Base-by-base conservation (phyloP, 2,888 invertebrate species). In the Bembecia ichneumoniformis region DNA sequence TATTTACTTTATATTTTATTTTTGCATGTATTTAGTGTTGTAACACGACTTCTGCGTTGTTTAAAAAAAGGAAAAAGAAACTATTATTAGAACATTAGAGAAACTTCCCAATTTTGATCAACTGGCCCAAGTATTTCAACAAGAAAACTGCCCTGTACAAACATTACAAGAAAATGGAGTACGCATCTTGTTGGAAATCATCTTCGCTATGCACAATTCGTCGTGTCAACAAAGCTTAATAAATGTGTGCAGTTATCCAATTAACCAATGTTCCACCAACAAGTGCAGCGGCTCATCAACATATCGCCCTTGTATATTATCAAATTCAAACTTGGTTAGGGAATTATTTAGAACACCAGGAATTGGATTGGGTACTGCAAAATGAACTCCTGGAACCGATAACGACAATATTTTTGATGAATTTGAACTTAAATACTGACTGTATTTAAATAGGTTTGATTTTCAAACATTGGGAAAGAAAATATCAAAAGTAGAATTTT, bases 221-320 rank as follows among this genome's bases (percentile, higher is more conserved):
- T 67, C 54, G 66, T 66, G 53, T 64, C 51, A 49, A 66, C 66
- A 54, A 67, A 59, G 58, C 56, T 63, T 3, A 62, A 66, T 60
- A 69, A 61, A 68, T 62, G 64, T 60, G 64, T 70, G 48, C 60
- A 68, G 50, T 51, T 71, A 46, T 68, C 67, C 55, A n/a, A n/a
- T n/a, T n/a, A n/a, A n/a, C n/a, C n/a, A 57, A 47, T 55, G 55
- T 72, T 64, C 67, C 63, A 62, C 67, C 66, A 58, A 71, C 63
- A 58, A 61, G 58, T 64, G 61, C 59, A 58, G 52, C 54, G 47
- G 56, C 54, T 55, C 54, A 55, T 50, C 58, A 55, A 56, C 53
- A 55, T 52, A 48, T 58, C 49, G 60, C 60, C 3, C 53, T 49
- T 50, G 51, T 52, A 44, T 51, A 55, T 47, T 55, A 54, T 50